These are phyloP conservation scores for Tryphoninae sp. DNA, from an alignment of 2,888 invertebrate species.

Conservation along the genomic window DNA sequence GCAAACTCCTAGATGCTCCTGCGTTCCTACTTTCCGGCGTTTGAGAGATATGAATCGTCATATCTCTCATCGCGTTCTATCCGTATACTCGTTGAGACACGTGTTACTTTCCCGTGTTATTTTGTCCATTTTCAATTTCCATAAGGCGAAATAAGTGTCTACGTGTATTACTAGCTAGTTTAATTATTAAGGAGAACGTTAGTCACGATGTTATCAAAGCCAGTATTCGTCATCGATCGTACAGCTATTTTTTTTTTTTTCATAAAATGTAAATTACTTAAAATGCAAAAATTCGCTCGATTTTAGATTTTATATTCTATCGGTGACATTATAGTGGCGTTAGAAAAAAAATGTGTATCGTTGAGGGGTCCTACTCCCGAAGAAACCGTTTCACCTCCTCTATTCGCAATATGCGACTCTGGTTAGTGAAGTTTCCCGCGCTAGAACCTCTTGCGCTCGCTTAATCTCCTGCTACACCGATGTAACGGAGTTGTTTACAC, in stretches of 20 bases:
- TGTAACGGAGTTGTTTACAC: slow-evolving; percentile 82
- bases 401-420: slow-evolving; percentile 78
- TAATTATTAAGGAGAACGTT: neutral
- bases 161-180: neutral
- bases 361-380: slow-evolving; percentile 43
- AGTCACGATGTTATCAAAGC: neutral
- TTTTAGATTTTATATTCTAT: too few species aligned
- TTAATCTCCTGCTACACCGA: slow-evolving; percentile 79
- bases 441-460: slow-evolving; percentile 75
- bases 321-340: neutral
- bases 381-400: slow-evolving; percentile 73
- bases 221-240: neutral
- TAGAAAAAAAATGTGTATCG: slow-evolving; percentile 15
- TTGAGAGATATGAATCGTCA: slow-evolving; percentile 78
- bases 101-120: neutral
- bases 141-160: too few species aligned
- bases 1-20: slow-evolving; percentile 72
- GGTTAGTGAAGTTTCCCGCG: slow-evolving; percentile 79
- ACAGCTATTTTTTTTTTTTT: too few species aligned
- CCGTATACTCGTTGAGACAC: neutral
- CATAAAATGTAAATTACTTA: too few species aligned
- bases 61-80: slow-evolving; percentile 62
- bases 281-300: too few species aligned
- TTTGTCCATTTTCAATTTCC: too few species aligned
- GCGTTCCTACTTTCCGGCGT: slow-evolving; percentile 75